Evolutionary conservation across 1,140 invertebrate genomes (phyloP).

Genomic region (Chelonus insularis): DNA sequence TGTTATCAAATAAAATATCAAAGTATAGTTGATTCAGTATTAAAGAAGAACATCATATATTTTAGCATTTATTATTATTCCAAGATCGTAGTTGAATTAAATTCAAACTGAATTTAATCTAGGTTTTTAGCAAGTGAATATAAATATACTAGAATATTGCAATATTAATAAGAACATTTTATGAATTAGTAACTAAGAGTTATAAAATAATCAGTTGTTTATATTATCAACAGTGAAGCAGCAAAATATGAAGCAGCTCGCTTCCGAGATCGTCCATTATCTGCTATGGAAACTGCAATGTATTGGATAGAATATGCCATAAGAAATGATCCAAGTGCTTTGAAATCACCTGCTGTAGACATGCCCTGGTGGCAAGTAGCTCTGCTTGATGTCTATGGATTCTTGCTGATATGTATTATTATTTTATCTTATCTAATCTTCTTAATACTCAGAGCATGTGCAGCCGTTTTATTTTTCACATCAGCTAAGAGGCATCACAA

Average conservation of each 20-base stretch:
- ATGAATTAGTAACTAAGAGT: too few species aligned
- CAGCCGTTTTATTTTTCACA: background rate
- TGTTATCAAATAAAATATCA: too few species aligned
- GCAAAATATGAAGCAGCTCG: conserved; percentile 44
- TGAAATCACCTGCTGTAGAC: conserved; percentile 45
- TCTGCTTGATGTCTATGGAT: conserved; percentile 50
- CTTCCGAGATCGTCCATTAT: conserved; percentile 52
- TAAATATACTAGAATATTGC: too few species aligned
- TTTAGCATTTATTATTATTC: too few species aligned
- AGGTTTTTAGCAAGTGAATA: too few species aligned
- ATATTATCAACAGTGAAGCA: conserved; percentile 41
- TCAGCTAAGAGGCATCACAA: background rate
- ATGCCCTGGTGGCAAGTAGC: conserved; percentile 53
- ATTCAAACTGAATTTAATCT: too few species aligned
- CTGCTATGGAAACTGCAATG: conserved; percentile 48
- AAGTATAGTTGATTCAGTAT: too few species aligned
- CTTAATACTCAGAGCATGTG: conserved; percentile 17
- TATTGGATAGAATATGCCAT: conserved; percentile 59
- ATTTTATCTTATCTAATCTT: background rate
- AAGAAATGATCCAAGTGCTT: conserved; percentile 49
- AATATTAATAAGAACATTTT: too few species aligned
- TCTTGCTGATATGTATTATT: conserved; percentile 18
- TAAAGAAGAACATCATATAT: too few species aligned
- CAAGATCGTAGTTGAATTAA: too few species aligned
- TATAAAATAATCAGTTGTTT: background rate